Evolutionary conservation across 2,797 vertebrate species (phyloP).

Genomic region (Tolypeutes matacus): DNA sequence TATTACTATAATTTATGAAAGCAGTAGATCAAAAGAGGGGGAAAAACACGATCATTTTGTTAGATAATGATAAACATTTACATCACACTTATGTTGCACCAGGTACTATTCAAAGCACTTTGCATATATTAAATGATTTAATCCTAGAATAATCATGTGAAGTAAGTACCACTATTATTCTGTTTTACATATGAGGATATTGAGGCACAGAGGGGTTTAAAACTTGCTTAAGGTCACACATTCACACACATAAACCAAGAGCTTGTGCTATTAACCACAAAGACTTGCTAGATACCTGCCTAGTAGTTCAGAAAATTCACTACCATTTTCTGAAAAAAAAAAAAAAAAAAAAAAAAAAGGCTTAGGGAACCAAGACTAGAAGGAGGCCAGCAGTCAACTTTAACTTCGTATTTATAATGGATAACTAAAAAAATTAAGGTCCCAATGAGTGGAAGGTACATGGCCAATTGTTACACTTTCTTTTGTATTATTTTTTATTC

Average conservation of each 20-base stretch:
- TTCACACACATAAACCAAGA: not conserved
- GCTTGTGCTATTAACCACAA: not conserved
- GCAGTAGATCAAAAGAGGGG: too few species aligned
- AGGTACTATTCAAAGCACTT: not conserved
- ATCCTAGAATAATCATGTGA: not conserved
- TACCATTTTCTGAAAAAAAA: not conserved
- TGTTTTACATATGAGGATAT: not conserved
- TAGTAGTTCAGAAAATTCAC: not conserved
- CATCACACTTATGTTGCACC: not conserved
- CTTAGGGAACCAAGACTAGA: not conserved
- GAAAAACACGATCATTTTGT: not conserved
- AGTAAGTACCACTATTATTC: not conserved
- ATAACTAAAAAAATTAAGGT: not conserved
- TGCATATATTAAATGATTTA: not conserved
- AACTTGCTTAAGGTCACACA: not conserved
- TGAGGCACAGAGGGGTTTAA: not conserved
- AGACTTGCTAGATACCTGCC: not conserved
- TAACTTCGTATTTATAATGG: not conserved
- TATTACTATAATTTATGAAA: not conserved
- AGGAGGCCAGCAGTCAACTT: not conserved
- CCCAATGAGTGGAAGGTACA: not conserved
- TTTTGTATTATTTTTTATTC: not conserved
- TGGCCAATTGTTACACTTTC: not conserved
- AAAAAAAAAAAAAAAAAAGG: not conserved
- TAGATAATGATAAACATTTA: not conserved